Evolutionary conservation across 1,140 invertebrate genomes (phyloP).

Genomic region (Drosophila varians): DNA sequence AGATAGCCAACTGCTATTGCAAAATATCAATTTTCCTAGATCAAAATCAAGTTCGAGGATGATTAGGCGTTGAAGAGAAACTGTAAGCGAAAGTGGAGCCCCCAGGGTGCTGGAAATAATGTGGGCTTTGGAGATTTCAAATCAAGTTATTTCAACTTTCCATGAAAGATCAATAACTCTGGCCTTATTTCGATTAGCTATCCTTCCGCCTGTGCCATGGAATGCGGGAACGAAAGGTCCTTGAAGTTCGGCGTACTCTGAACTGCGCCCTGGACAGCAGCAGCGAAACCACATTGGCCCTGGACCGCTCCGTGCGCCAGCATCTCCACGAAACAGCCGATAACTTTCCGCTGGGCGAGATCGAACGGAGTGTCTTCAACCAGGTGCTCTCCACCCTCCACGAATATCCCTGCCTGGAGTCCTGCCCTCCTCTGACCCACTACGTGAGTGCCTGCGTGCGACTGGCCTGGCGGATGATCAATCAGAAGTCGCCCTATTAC

Average conservation of each 20-base stretch:
- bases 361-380: constrained; percentile 86
- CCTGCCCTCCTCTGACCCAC: constrained; percentile 85
- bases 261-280: constrained; percentile 84
- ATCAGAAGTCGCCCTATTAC: constrained; percentile 86
- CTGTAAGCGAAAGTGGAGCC: constrained; percentile 48
- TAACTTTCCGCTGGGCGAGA: constrained; percentile 86
- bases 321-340: constrained; percentile 85
- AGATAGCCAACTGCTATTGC: constrained; percentile 53
- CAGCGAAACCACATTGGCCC: constrained; percentile 73
- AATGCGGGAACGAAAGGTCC: constrained; percentile 86
- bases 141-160: constrained; percentile 56
- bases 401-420: constrained; percentile 86
- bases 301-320: constrained; percentile 84
- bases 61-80: constrained; percentile 60
- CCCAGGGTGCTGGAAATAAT: constrained; percentile 51
- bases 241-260: constrained; percentile 85
- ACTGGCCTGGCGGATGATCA: constrained; percentile 86
- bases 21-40: constrained; percentile 65
- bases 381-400: constrained; percentile 86
- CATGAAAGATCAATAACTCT: constrained; percentile 66
- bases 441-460: constrained; percentile 86
- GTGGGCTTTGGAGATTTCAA: constrained; percentile 49
- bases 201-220: constrained; percentile 87
- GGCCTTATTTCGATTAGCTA: constrained; percentile 81
- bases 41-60: constrained; percentile 21